Conservation (phyloP, 2,797 vertebrate genomes). For the Bothrops alternatus region DNA sequence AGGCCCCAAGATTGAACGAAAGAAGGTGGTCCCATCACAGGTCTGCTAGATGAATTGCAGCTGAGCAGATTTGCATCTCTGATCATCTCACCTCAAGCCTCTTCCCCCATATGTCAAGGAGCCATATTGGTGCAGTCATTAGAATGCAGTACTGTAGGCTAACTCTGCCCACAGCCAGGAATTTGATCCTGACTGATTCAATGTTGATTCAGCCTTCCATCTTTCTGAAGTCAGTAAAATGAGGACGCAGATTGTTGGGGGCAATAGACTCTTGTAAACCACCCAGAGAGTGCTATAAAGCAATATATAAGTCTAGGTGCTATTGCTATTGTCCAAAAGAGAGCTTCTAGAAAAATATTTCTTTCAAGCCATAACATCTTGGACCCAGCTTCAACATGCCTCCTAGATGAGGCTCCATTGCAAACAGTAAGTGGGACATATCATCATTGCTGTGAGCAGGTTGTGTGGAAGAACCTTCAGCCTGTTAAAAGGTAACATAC, state of each 20-base stretch:
- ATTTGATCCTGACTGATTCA: background rate
- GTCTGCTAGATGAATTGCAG: background rate
- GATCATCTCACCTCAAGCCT: background rate
- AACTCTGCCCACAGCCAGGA: background rate
- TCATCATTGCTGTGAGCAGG: background rate
- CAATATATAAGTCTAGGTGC: background rate
- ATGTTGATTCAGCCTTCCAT: background rate
- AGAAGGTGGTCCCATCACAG: background rate
- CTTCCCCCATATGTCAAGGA: background rate
- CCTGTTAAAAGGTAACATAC: background rate
- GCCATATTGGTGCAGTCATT: background rate
- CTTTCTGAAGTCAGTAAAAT: background rate
- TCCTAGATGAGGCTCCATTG: background rate
- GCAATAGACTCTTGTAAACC: background rate
- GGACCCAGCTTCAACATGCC: background rate
- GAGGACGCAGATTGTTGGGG: background rate
- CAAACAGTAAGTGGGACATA: background rate
- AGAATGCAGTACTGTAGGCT: background rate
- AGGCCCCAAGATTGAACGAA: background rate
- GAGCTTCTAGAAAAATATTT: background rate
- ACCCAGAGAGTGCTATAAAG: background rate
- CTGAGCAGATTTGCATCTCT: background rate
- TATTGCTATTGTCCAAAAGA: background rate
- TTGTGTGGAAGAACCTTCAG: no score
- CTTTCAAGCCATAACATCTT: background rate